phyloP scores from a whole-genome alignment of 2,888 invertebrate genomes.

The Suillia variegata region DNA sequence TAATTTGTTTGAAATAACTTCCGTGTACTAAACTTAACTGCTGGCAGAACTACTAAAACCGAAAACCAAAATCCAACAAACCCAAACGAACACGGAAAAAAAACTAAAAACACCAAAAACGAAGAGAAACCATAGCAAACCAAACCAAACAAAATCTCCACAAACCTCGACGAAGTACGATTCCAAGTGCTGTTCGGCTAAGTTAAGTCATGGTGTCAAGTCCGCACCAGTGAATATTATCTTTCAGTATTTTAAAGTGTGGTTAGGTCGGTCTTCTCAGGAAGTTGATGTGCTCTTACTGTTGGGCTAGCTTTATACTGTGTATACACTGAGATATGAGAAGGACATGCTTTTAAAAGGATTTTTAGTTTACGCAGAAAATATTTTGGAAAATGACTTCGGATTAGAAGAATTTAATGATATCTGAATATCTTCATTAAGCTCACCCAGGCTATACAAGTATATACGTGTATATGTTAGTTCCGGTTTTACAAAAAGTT shows the following conservation, averaged over 20 bases:
- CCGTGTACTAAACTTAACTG: constrained; percentile 7
- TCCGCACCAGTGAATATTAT: background rate
- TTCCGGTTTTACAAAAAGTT: too few relatives aligned
- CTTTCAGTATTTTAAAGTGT: background rate
- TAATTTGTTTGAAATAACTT: constrained; percentile 25
- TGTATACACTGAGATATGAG: too few relatives aligned
- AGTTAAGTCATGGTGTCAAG: background rate
- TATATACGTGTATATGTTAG: too few relatives aligned
- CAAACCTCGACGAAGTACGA: background rate
- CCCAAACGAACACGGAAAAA: background rate
- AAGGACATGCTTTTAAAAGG: too few relatives aligned
- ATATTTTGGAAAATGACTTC: too few relatives aligned
- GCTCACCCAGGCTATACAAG: too few relatives aligned
- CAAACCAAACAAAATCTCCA: background rate
- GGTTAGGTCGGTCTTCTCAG: background rate
- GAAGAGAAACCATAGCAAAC: too few relatives aligned
- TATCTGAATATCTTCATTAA: too few relatives aligned
- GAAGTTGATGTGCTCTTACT: background rate
- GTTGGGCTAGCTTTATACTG: too few relatives aligned
- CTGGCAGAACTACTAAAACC: background rate
- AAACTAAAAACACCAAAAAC: too few relatives aligned
- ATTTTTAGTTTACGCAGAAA: too few relatives aligned
- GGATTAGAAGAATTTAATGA: too few relatives aligned
- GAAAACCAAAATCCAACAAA: background rate
- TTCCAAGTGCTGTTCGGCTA: background rate